Conservation (phyloP, 2,888 invertebrate genomes). For the Lepidocyrtoides sp. region DNA sequence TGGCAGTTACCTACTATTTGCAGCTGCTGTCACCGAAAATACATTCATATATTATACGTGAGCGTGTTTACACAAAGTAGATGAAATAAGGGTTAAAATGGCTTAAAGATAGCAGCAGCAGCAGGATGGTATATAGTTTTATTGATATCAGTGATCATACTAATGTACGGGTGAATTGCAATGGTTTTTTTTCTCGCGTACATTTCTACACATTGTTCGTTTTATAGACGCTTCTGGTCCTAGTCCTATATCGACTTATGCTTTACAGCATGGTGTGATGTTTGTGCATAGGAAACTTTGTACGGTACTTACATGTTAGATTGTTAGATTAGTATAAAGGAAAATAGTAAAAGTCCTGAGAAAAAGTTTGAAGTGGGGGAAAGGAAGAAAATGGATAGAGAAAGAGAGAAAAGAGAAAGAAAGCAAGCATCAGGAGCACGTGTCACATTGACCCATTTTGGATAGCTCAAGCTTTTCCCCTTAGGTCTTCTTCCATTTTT, state of each 20-base stretch:
- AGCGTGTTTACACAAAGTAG: neutral
- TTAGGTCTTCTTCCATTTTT: constrained; percentile 54
- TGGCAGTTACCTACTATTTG: constrained; percentile 26
- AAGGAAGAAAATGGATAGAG: constrained; percentile 64
- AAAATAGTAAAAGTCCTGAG: constrained; percentile 59
- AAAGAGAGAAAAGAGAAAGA: constrained; percentile 44
- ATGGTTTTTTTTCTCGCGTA: too few relatives aligned
- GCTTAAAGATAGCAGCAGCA: constrained; percentile 38
- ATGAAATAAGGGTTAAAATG: neutral
- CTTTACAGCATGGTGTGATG: neutral
- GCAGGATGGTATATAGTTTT: constrained; percentile 6
- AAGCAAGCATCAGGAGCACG: constrained; percentile 83
- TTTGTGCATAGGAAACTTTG: neutral
- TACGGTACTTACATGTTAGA: neutral
- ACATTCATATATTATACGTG: neutral
- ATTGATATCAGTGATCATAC: neutral
- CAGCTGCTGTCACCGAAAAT: constrained; percentile 63
- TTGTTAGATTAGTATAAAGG: constrained; percentile 52
- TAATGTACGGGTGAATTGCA: neutral
- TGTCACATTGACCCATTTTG: constrained; percentile 84
- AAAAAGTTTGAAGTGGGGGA: constrained; percentile 49
- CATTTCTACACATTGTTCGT: neutral
- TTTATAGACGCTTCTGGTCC: neutral
- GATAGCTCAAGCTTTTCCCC: constrained; percentile 67
- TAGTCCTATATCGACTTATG: too few relatives aligned